Evolutionary conservation across 2,797 vertebrate species (phyloP).

Genomic region (Catostomus latipinnis): DNA sequence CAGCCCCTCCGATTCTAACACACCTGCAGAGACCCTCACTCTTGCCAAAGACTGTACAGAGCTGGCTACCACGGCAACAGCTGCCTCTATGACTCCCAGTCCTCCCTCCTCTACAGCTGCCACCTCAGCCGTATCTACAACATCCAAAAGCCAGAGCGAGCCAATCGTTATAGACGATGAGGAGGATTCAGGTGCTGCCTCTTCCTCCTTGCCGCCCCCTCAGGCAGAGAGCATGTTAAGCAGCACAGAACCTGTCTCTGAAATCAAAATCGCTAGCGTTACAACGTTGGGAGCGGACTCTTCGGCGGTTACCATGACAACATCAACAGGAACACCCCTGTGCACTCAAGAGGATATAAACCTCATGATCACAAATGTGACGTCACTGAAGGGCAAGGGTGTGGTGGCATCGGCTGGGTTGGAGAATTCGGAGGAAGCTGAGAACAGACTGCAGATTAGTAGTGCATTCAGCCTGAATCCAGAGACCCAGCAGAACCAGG

Average conservation of each 20-base stretch:
- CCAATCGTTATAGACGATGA: slow-evolving; percentile 98
- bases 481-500: slow-evolving; percentile 68
- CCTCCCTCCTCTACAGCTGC: slow-evolving; percentile 71
- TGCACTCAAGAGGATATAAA: slow-evolving; percentile 81
- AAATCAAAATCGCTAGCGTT: slow-evolving; percentile 96
- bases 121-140: slow-evolving; percentile 67
- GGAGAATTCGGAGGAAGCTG: slow-evolving; percentile 82
- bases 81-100: slow-evolving; percentile 67
- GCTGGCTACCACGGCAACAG: slow-evolving; percentile 71
- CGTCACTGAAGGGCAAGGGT: slow-evolving; percentile 87
- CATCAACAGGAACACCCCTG: slow-evolving; percentile 23
- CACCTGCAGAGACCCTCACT: slow-evolving; percentile 62
- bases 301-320: slow-evolving; percentile 44
- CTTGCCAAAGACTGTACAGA: slow-evolving; percentile 79
- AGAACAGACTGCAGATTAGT: slow-evolving; percentile 92
- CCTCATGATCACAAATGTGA: slow-evolving; percentile 97
- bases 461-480: slow-evolving; percentile 85
- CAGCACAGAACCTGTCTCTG: slow-evolving; percentile 95
- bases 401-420: slow-evolving; percentile 74
- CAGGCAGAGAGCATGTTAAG: slow-evolving; percentile 74
- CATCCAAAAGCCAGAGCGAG: slow-evolving; percentile 84
- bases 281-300: slow-evolving; percentile 88
- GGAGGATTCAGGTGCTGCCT: slow-evolving; percentile 82
- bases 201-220: slow-evolving; percentile 55
- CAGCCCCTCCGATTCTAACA: slow-evolving; percentile 39